Evolutionary conservation across 2,113 vertebrate genomes (phyloP).

Genomic region (Oncorhynchus nerka): DNA sequence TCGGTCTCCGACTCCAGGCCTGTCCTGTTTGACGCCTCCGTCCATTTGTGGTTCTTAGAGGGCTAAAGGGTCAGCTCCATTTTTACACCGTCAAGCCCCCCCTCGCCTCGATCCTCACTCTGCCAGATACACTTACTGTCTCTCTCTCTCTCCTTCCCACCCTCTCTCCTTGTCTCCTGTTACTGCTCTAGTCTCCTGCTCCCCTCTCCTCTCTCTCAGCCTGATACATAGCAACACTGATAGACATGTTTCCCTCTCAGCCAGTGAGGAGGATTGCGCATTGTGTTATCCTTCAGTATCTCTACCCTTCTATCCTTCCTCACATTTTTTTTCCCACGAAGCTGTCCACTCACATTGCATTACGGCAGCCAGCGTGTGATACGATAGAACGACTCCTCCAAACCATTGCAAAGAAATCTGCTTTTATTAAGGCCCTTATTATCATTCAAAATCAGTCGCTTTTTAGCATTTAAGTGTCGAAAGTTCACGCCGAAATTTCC

Average conservation of each 20-base stretch:
- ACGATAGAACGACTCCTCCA: conserved; percentile 59
- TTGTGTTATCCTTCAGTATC: conserved; percentile 68
- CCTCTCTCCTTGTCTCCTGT: conserved; percentile 34
- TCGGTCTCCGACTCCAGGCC: conserved; percentile 69
- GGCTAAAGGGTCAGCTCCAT: conserved; percentile 61
- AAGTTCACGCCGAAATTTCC: conserved; percentile 73
- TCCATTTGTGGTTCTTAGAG: conserved; percentile 62
- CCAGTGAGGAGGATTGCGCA: conserved; percentile 59
- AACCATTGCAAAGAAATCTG: conserved; percentile 73
- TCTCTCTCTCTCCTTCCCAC: conserved; percentile 26
- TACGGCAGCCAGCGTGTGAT: conserved; percentile 60
- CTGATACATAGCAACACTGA: conserved; percentile 56
- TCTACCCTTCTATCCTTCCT: conserved; percentile 46
- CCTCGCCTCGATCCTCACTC: conserved; percentile 60
- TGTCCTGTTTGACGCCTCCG: conserved; percentile 63
- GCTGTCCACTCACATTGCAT: conserved; percentile 77
- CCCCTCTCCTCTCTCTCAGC: conserved; percentile 50
- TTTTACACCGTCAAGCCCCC: conserved; percentile 60
- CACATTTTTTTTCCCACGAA: conserved; percentile 24
- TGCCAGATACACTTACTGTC: conserved; percentile 70
- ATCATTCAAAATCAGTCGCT: conserved; percentile 76
- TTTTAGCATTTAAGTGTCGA: conserved; percentile 80
- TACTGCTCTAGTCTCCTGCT: conserved; percentile 38
- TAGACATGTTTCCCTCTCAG: conserved; percentile 68
- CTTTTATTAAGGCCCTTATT: conserved; percentile 76